Evolutionary conservation across 2,113 vertebrate genomes (phyloP).

Genomic region (Elgaria multicarinata): DNA sequence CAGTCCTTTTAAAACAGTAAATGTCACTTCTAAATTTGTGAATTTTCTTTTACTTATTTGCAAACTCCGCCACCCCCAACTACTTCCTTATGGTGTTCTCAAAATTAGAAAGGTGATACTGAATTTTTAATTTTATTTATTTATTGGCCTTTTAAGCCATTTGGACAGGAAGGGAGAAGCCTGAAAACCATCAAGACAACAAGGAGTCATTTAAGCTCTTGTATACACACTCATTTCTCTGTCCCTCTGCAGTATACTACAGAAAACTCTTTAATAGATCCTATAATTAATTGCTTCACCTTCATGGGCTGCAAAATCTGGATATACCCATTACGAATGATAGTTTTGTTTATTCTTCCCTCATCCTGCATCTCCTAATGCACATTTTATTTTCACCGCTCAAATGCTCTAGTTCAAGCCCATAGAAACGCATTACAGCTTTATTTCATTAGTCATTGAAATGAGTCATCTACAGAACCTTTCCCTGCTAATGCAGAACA

Average conservation of each 20-base stretch:
- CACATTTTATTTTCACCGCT: not conserved
- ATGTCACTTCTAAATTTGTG: too few species aligned
- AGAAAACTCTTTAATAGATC: not conserved
- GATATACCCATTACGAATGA: constrained; percentile 19
- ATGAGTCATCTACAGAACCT: constrained; percentile 37
- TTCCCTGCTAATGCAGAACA: constrained; percentile 32
- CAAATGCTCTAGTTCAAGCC: not conserved
- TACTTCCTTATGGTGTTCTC: not conserved
- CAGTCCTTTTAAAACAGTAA: not conserved
- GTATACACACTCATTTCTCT: not conserved
- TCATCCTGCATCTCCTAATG: constrained; percentile 16
- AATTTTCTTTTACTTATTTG: not conserved
- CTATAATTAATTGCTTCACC: constrained; percentile 5
- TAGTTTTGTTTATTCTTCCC: constrained; percentile 17
- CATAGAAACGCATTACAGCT: constrained; percentile 20
- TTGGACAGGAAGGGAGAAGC: not conserved
- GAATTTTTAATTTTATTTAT: not conserved
- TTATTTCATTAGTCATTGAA: constrained; percentile 24
- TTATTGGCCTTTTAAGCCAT: not conserved
- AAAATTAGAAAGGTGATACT: not conserved
- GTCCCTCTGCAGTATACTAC: not conserved
- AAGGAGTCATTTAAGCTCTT: not conserved
- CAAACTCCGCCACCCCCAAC: not conserved
- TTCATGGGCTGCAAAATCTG: not conserved
- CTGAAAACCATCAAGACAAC: not conserved